These are phyloP conservation scores for Erynnis tages DNA, from an alignment of 2,888 invertebrate genomes.

Conservation along the genomic window DNA sequence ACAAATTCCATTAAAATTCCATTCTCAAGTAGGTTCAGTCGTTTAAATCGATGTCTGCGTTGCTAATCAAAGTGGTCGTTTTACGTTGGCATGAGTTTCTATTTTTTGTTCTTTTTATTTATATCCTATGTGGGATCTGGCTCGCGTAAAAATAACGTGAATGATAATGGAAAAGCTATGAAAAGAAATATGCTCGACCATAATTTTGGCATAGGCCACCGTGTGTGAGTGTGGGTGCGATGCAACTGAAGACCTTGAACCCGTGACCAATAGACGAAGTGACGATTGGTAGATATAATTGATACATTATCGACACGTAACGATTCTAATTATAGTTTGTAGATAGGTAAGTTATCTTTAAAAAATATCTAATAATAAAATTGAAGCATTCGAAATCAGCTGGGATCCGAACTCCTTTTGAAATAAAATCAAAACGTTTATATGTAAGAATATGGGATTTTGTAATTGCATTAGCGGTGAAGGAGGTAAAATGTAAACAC, in stretches of 20 bases:
- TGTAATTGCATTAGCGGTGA: too few relatives aligned
- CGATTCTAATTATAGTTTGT: too few relatives aligned
- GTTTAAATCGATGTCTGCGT: not conserved
- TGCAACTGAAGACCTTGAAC: slow-evolving; percentile 72
- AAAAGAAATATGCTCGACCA: slow-evolving; percentile 21
- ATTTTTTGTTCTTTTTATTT: slow-evolving; percentile 19
- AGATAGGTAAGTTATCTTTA: too few relatives aligned
- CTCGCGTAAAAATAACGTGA: slow-evolving; percentile 19
- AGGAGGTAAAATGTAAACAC: too few relatives aligned
- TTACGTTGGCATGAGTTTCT: not conserved
- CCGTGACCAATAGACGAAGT: slow-evolving; percentile 40
- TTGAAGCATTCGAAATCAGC: too few relatives aligned
- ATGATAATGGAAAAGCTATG: slow-evolving; percentile 23
- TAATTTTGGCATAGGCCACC: slow-evolving; percentile 50
- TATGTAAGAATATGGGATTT: too few relatives aligned
- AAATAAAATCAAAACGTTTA: too few relatives aligned
- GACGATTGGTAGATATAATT: slow-evolving; percentile 5
- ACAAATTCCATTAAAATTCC: not conserved
- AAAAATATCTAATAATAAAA: too few relatives aligned
- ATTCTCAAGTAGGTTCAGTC: not conserved
- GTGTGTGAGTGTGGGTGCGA: slow-evolving; percentile 65
- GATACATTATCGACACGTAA: too few relatives aligned
- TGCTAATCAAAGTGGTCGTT: slow-evolving; percentile 1
- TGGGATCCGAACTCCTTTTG: too few relatives aligned
- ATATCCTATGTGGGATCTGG: slow-evolving; percentile 19